A percentile compares a stretch with the other conserved stretches of the same genome.
Evolutionary conservation across 2,113 vertebrate genomes (phyloP).

Genomic region (Megaceryle maxima): DNA sequence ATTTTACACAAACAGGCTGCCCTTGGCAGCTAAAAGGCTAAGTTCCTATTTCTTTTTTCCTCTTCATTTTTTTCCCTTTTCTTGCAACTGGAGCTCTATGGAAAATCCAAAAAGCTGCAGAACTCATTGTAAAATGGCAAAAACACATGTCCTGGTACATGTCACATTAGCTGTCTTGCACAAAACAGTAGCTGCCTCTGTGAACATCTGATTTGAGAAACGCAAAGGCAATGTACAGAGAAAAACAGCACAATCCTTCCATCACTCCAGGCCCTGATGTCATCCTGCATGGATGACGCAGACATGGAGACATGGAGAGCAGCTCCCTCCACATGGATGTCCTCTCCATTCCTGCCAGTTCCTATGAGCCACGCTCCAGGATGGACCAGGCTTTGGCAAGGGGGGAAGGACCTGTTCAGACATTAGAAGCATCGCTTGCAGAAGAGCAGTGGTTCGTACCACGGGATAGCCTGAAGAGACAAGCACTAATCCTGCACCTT

Average conservation of each 20-base stretch:
- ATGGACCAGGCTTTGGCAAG: accelerated
- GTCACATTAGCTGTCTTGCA: neutral
- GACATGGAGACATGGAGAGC: neutral
- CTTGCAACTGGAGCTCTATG: neutral
- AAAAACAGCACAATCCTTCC: accelerated
- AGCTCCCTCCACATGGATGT: neutral
- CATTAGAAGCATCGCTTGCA: neutral
- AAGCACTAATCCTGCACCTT: neutral
- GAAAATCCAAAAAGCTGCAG: neutral
- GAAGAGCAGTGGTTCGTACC: neutral
- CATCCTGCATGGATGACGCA: neutral
- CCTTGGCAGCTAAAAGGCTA: neutral
- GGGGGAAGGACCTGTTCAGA: neutral
- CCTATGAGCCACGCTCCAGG: accelerated
- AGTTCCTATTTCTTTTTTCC: neutral
- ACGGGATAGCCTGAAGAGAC: accelerated
- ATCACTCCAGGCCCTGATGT: neutral
- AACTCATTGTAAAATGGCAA: neutral
- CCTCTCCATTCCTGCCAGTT: too few relatives aligned
- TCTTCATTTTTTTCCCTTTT: neutral
- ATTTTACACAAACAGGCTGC: neutral
- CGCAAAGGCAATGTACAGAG: accelerated
- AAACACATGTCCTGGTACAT: neutral
- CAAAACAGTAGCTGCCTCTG: neutral
- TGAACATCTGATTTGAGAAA: neutral